Conservation (phyloP, 2,113 vertebrate genomes). For the Chelonoidis abingdonii region DNA sequence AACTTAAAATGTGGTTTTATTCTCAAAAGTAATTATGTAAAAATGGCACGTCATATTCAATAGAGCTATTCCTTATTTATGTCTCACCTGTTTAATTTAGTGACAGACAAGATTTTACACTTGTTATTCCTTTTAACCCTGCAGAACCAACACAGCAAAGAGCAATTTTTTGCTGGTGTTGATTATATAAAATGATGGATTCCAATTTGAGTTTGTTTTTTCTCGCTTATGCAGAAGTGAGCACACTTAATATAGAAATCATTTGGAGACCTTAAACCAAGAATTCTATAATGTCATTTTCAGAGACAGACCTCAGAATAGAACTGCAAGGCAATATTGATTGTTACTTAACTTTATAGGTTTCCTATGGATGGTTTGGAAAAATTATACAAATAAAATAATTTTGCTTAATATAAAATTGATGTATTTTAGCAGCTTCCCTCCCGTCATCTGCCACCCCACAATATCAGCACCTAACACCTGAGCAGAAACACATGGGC, state of each 20-base stretch:
- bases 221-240: not conserved
- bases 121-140: not conserved
- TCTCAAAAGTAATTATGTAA: not conserved
- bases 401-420: not conserved
- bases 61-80: not conserved
- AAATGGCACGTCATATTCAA: not conserved
- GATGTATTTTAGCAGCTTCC: not conserved
- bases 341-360: not conserved
- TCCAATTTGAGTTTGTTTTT: not conserved
- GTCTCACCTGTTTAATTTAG: not conserved
- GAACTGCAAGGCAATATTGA: not conserved
- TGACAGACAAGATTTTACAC: not conserved
- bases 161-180: not conserved
- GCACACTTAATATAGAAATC: not conserved
- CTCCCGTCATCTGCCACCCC: not conserved
- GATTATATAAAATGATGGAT: not conserved
- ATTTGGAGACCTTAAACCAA: not conserved
- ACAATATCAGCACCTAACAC: not conserved
- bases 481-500: not conserved
- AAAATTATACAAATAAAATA: not conserved
- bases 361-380: not conserved
- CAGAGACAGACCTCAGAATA: not conserved
- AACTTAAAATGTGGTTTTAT: not conserved
- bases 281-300: not conserved
- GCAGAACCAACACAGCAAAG: not conserved